Evolutionary conservation across 1,140 invertebrate genomes (phyloP), one percentile per base, ranked within the genome.

Genomic region (Solenopsis invicta): DNA sequence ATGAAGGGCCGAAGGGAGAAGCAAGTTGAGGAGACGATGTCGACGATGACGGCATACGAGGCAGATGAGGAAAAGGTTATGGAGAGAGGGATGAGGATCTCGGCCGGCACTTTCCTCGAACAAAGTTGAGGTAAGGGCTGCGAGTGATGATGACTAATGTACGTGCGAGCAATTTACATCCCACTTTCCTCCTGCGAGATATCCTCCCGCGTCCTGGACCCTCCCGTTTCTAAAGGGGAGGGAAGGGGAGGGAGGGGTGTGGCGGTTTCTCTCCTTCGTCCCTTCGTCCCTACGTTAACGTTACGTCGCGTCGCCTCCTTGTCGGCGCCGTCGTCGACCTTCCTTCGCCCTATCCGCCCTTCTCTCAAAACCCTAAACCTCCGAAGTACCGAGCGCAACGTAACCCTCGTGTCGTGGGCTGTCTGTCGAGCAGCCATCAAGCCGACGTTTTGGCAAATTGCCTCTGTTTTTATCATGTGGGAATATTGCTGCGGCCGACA

Each of bases 381-480:
- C 41, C 37, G 29, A 76, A 89, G 86, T 90, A 88, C 84, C 52
- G 85, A 61, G 56, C 77, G 56, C 74, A 61, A 62, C 88, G 86
- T 85, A 85, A 85, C 82, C 85, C 80, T 89, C 90, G 54, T 52
- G 85, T 87, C 82, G 54, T n/a, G 56, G 56, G 48, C 54, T 74
- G 80, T 82, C 80, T 82, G 50, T 66, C 69, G 87, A 87, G 72
- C 74, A 85, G 52, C 82, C 90, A 85, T 93, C 88, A 72, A 74
- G 87, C 71, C 90, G 92, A 93, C 92, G 89, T 93, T 93, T 93
- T 93, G 91, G 87, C 91, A 93, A 92, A 93, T 92, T 93, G 93
- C 92, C 92, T 72, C 74, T 87, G 82, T 92, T 93, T 92, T 93
- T 93, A 89, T 92, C 88, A 84, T 56, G 34, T 62, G 34, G 66